Base-by-base conservation (phyloP, 2,797 vertebrate species). In the Prionace glauca region DNA sequence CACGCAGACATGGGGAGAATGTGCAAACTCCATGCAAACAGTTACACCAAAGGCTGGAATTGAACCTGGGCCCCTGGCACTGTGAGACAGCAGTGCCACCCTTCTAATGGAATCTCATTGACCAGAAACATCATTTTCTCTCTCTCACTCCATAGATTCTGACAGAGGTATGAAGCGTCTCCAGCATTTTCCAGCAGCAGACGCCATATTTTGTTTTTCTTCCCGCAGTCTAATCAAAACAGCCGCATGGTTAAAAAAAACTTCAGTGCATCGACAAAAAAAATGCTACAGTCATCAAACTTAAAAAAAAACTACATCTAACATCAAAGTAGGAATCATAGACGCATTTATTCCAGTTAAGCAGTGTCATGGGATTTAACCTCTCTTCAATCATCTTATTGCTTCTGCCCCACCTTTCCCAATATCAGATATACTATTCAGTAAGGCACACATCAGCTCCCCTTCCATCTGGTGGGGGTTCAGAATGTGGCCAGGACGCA, bases 391-490 rank as follows among this genome's bases (percentile, higher is more conserved):
- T n/a, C 18, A 84, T 95, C 87, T 72, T 62, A n/a, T 14, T 26
- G 24, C 88, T 95, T 96, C 95, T 95, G 96, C 96, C 8, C 65
- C 98, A 98, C 98, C 98, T 98, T 97, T 98, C 95, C 97, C 96
- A 32, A 97, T 97, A 96, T 98, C 98, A 56, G 98, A 97, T 97
- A 98, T 98, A 97, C 97, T 98, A 97, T 98, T 98, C 96, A 98
- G 97, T 97, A 98, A 97, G 96, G 98, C 97, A 97, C 97, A 98
- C 97, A 98, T 98, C 97, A 98, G 96, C 86, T 98, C 97, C 96
- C 97, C 97, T 96, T 98, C 97, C 90, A 97, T 96, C 94, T 98
- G 97, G 95, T 98, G 98, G 96, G 98, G 98, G 96, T 98, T 97
- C 86, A 98, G 96, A 96, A 98, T 97, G 96, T 96, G 97, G 96